Evolutionary conservation across 2,797 vertebrate species (phyloP), one percentile per base, ranked within the genome.

Genomic region (Coracias cyanogaster): DNA sequence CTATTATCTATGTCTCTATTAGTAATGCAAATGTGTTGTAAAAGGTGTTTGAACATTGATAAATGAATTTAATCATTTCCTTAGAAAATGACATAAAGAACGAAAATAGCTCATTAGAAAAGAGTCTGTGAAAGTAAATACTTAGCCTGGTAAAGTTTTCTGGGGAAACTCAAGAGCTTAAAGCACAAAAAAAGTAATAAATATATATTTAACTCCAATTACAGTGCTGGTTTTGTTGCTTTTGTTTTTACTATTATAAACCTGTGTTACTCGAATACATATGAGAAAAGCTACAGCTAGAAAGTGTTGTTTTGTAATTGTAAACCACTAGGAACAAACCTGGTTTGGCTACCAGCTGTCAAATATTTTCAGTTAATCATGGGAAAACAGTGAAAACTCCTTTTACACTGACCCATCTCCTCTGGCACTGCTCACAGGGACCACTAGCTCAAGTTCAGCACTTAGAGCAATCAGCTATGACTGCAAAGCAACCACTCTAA

Each of bases 101-200:
- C 93, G 9, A 91, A 90, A 90, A 73, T 37, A 67, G 15, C 29
- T 94, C 82, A 89, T 95, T 95, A 96, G 71, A 39, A 77, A 91
- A 91, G 57, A 52, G 12, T 28, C 29, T 87, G 10, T 52, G 33
- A 77, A 90, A 95, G 73, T 71, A 96, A 96, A 96, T 92, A 89
- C 85, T 96, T 95, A 96, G 28, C 37, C 41, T 83, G 18, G 6
- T 72, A 79, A 86, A 46, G n/a, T 94, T 94, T 94, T 54, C 54
- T 72, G 39, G 25, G 39, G 25, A 67, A 88, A 81, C 12, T 52
- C 41, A 41, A 82, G 66, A 74, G 52, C 35, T 61, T 86, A 51
- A 91, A 81, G 33, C 21, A 58, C 55, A 88, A 31, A 7, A 71
- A 77, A 77, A 43, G 7, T 48, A 1, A 60, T 66, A 66, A 84